Conservation (phyloP, 2,113 vertebrate species). For the Saimiri boliviensis region DNA sequence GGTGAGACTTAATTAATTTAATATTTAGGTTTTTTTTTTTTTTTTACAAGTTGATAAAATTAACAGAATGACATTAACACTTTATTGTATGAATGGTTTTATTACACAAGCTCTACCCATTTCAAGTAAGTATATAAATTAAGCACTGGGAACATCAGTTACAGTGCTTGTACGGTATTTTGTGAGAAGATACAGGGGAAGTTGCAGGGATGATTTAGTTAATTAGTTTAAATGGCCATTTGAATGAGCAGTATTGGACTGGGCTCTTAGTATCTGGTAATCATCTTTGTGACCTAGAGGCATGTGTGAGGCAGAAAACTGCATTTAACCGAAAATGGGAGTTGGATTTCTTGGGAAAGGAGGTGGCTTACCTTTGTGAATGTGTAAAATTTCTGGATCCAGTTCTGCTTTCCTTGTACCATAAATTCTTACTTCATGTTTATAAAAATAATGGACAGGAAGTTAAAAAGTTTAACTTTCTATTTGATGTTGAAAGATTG, state of each 20-base stretch:
- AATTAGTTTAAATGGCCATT: background rate
- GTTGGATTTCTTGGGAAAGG: background rate
- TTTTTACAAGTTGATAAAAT: background rate
- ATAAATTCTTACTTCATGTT: background rate
- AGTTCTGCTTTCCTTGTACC: background rate
- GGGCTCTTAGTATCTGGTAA: too few species aligned
- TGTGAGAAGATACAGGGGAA: background rate
- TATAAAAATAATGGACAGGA: background rate
- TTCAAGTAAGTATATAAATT: background rate
- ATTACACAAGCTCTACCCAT: background rate
- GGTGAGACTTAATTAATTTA: background rate
- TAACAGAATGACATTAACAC: background rate
- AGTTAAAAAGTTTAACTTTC: background rate
- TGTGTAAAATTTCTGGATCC: background rate
- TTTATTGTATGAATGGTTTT: background rate
- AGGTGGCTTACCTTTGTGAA: background rate
- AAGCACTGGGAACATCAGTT: background rate
- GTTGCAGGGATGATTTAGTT: background rate
- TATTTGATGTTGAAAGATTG: slow-evolving; percentile 28
- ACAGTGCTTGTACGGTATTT: background rate
- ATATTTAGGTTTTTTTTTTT: background rate
- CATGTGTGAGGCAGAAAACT: background rate
- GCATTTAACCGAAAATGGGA: background rate
- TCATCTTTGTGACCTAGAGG: background rate
- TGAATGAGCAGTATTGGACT: background rate